phyloP scores from a whole-genome alignment of 2,888 invertebrate species.

The Epirrhoe alternata region DNA sequence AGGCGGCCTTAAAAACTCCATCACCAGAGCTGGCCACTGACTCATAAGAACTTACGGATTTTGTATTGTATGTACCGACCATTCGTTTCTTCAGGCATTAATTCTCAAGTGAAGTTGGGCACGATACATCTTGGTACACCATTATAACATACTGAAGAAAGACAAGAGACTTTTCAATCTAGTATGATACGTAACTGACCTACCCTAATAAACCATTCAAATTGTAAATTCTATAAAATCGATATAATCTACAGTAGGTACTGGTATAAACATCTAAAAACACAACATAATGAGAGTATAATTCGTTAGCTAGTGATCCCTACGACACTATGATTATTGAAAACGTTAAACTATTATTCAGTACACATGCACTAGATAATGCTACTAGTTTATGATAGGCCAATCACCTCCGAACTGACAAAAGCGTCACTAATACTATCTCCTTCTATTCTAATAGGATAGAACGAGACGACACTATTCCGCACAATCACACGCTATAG shows the following conservation, averaged over 20 bases:
- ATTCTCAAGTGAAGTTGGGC: no score
- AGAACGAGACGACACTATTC: conserved; percentile 9
- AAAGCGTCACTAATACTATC: conserved; percentile 7
- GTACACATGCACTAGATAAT: conserved; percentile 46
- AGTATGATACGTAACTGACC: neutral
- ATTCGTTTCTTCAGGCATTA: no score
- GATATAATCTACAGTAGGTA: conserved; percentile 43
- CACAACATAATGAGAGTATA: conserved; percentile 37
- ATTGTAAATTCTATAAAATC: conserved; percentile 46
- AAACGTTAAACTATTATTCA: conserved; percentile 35
- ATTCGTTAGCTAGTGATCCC: conserved; percentile 38
- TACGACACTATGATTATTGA: conserved; percentile 31
- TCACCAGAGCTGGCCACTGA: no score
- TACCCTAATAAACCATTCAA: conserved; percentile 34
- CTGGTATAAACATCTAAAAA: conserved; percentile 43
- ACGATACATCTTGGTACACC: no score
- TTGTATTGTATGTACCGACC: no score
- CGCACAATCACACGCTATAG: conserved; percentile 7
- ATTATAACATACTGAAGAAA: no score
- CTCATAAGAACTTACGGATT: no score
- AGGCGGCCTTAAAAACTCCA: no score
- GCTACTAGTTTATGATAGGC: neutral
- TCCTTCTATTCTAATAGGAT: conserved; percentile 1
- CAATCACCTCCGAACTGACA: neutral
- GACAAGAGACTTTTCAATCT: no score